A percentile compares a stretch with the other conserved stretches of the same genome.
These are phyloP conservation scores for Corythoichthys haematopterus DNA, from an alignment of 2,113 vertebrate genomes.

Conservation along the genomic window DNA sequence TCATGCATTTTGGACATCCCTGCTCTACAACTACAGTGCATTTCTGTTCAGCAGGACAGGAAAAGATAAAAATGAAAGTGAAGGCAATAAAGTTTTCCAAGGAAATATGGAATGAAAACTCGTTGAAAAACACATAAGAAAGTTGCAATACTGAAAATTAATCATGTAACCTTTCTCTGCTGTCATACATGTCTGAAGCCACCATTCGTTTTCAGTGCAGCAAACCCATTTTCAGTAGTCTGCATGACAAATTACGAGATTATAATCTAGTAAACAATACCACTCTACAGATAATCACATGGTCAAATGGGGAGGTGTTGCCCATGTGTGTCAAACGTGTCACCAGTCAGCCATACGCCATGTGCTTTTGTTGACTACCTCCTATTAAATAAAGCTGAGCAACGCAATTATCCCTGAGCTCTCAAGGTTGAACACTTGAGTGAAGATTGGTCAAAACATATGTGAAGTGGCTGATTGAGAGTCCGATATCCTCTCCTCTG, in stretches of 20 bases:
- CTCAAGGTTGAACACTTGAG: conserved; percentile 39
- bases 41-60: too few relatives aligned
- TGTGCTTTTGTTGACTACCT: conserved; percentile 47
- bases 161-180: too few relatives aligned
- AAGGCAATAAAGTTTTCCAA: too few relatives aligned
- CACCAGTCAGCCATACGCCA: conserved; percentile 42
- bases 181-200: too few relatives aligned
- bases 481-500: conserved; percentile 65
- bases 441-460: conserved; percentile 59
- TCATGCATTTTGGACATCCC: too few relatives aligned
- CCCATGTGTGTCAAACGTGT: conserved; percentile 30
- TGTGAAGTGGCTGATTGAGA: conserved; percentile 62
- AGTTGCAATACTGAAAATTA: too few relatives aligned
- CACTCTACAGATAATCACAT: conserved; percentile 20
- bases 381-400: conserved; percentile 51
- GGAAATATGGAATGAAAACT: too few relatives aligned
- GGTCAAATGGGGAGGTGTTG: conserved; percentile 48
- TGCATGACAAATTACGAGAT: conserved; percentile 46
- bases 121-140: too few relatives aligned
- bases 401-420: conserved; percentile 38
- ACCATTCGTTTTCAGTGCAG: too few relatives aligned
- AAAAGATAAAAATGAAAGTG: too few relatives aligned
- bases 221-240: conserved; percentile 14
- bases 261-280: conserved; percentile 27
- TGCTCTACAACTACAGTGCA: too few relatives aligned